Base-by-base conservation (phyloP, 2,113 vertebrate species). In the Motacilla alba region DNA sequence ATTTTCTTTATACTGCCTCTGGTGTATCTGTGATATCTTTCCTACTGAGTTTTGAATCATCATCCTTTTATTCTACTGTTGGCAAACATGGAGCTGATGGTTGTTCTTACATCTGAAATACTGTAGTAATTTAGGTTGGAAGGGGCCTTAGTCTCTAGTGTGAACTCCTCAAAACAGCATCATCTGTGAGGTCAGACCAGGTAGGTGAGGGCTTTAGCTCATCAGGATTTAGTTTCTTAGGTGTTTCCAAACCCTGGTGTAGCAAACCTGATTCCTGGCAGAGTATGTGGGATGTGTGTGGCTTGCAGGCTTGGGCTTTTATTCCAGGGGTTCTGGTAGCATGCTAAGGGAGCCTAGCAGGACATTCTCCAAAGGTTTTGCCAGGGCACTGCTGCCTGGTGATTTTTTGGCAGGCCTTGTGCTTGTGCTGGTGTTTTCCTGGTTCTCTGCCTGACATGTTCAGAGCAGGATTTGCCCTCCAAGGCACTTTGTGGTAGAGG, bases 231-330 rank as follows among this genome's bases (percentile, higher is more conserved):
- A 2, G 46, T 88, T 91, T 81, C 50, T 74, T 73, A 15, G 0
- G 1, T 70, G n/a, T 13, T 86, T 78, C 52, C 47, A 67, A 41
- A 35, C 22, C 5, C 6, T 46, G 3, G 3, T 30, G 22, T 37
- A 77, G 59, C 79, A 84, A 70, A 31, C 13, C 55, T 67, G 27
- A 37, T 52, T 31, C 0, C 0, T 88, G 56, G 15, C 33, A 68
- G 62, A 79, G 43, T 46, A 55, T 1, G 1, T 69, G 35, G 41
- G 30, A 47, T 60, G 21, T 0, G 0, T 2, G 0, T 46, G 35
- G 8, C 39, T 75, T 84, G 24, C 23, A 84, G 27, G 17, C 52
- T 92, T 60, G 69, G 24, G 43, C n/a, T 77, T 64, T 8, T 39
- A 3, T 74, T 90, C 18, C n/a, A 17, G 37, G 13, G 11, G 2